These are phyloP conservation scores for Drosophila lini DNA, from an alignment of 1,140 invertebrate species.

Conservation along the genomic window DNA sequence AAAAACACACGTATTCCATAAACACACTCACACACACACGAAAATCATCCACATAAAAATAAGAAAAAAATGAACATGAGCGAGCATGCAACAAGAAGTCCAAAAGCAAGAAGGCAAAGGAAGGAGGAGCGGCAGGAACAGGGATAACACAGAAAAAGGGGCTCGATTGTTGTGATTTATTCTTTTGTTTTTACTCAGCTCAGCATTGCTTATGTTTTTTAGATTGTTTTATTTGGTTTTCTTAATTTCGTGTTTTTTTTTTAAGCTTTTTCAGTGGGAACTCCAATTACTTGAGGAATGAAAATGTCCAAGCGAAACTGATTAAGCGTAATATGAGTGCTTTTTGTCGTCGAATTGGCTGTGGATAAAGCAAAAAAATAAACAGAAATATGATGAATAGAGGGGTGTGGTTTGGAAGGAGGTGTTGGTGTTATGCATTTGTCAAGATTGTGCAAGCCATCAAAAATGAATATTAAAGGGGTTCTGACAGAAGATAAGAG, in stretches of 20 bases:
- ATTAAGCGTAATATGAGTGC: slow-evolving; percentile 74
- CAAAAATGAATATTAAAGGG: slow-evolving; percentile 1
- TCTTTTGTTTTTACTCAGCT: slow-evolving; percentile 34
- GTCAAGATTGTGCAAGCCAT: slow-evolving; percentile 5
- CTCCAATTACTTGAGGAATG: slow-evolving; percentile 60
- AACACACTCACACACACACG: neutral
- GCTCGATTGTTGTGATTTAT: slow-evolving; percentile 71
- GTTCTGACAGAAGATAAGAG: slow-evolving; percentile 4
- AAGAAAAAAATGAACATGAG: slow-evolving; percentile 61
- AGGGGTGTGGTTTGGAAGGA: neutral
- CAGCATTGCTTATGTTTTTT: slow-evolving; percentile 41
- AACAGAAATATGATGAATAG: slow-evolving; percentile 9
- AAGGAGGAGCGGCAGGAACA: slow-evolving; percentile 3
- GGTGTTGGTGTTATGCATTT: slow-evolving; percentile 4
- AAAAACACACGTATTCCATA: slow-evolving; percentile 13
- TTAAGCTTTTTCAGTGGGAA: slow-evolving; percentile 55
- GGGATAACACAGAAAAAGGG: slow-evolving; percentile 60
- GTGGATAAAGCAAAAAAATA: slow-evolving; percentile 24
- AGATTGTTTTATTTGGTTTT: slow-evolving; percentile 29
- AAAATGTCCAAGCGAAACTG: slow-evolving; percentile 44
- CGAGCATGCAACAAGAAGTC: slow-evolving; percentile 60
- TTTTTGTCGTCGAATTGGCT: slow-evolving; percentile 41
- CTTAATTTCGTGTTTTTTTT: slow-evolving; percentile 12
- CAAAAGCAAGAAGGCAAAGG: slow-evolving; percentile 18
- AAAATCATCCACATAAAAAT: neutral